phyloP scores from a whole-genome alignment of 2,113 vertebrate genomes.

The Ochotona princeps region DNA sequence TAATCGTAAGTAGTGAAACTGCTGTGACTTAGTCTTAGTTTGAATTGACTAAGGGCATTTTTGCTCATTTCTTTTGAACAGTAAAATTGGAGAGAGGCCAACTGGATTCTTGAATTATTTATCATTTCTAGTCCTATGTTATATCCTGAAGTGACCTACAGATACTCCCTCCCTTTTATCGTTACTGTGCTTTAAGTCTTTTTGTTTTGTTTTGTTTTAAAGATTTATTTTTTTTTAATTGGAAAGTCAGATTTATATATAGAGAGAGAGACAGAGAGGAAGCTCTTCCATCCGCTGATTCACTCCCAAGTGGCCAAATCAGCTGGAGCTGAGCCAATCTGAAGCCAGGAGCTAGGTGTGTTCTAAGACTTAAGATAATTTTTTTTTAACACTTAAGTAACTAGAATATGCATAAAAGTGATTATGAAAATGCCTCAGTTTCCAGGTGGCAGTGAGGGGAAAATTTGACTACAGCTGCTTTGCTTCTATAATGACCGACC shows the following conservation, averaged over 20 bases:
- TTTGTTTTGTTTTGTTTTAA: neutral
- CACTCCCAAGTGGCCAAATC: too few species aligned
- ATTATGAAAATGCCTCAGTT: constrained; percentile 57
- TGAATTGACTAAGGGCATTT: constrained; percentile 23
- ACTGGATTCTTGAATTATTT: constrained; percentile 55
- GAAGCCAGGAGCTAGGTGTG: neutral
- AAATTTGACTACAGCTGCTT: constrained; percentile 63
- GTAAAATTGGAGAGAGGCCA: constrained; percentile 41
- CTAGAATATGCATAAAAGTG: neutral
- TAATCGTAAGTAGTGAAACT: constrained; percentile 19
- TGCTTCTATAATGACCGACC: constrained; percentile 38
- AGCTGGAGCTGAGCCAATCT: too few species aligned
- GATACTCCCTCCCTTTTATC: neutral
- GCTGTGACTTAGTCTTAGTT: constrained; percentile 17
- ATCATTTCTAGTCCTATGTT: constrained; percentile 51
- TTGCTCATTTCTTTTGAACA: constrained; percentile 22
- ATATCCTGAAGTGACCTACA: constrained; percentile 37
- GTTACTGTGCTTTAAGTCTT: constrained; percentile 1
- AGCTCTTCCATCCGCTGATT: too few species aligned
- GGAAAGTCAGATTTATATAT: too few species aligned
- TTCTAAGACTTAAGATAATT: neutral
- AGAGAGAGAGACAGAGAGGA: too few species aligned
- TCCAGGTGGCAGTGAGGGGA: neutral
- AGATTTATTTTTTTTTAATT: too few species aligned
- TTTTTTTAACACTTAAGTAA: constrained; percentile 46